These are phyloP conservation scores for Callopanchax toddi DNA, from an alignment of 2,113 vertebrate genomes.

Conservation along the genomic window DNA sequence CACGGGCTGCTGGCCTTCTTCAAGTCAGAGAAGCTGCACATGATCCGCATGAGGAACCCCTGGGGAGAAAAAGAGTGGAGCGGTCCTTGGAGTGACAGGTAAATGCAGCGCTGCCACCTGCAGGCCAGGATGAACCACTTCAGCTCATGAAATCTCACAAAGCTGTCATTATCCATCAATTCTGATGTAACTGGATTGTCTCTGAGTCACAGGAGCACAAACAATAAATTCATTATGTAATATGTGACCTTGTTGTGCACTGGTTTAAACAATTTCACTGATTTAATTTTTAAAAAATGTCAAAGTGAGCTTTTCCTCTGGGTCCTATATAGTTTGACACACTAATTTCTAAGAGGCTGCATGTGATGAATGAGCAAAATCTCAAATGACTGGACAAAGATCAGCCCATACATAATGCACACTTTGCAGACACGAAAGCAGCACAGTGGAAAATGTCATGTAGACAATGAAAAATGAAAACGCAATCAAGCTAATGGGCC, in stretches of 20 bases:
- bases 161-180: constrained; percentile 3
- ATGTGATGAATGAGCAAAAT: constrained; percentile 31
- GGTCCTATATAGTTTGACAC: neutral
- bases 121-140: neutral
- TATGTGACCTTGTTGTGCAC: constrained; percentile 10
- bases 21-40: constrained; percentile 94
- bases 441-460: constrained; percentile 28
- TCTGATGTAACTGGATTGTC: neutral
- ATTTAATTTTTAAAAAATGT: constrained; percentile 44
- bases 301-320: constrained; percentile 1
- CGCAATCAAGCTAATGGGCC: constrained; percentile 52
- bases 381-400: neutral
- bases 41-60: constrained; percentile 98
- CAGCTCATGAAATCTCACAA: neutral
- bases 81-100: constrained; percentile 98
- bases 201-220: constrained; percentile 3
- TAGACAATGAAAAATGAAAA: constrained; percentile 50
- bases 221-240: neutral
- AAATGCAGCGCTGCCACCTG: constrained; percentile 35
- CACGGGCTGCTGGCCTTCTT: constrained; percentile 93
- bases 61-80: constrained; percentile 99
- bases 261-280: constrained; percentile 15
- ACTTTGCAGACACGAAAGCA: constrained; percentile 5
- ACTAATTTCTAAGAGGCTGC: neutral
- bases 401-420: neutral